These are phyloP conservation scores for Ellobius talpinus DNA, from an alignment of 2,113 vertebrate genomes.

Conservation along the genomic window DNA sequence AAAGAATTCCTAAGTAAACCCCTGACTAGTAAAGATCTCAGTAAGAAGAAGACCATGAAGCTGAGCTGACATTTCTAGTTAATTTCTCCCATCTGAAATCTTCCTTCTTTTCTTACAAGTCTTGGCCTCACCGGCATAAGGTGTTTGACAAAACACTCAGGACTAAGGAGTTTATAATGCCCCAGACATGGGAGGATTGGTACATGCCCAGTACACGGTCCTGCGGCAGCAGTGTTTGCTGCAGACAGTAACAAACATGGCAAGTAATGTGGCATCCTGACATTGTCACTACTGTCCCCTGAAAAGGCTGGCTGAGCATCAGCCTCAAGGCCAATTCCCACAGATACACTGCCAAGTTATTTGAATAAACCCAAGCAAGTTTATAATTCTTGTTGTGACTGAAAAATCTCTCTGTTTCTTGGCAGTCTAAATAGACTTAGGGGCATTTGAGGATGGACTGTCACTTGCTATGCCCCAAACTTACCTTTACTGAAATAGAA, in stretches of 20 bases:
- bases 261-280: constrained; percentile 76
- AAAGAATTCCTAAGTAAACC: neutral
- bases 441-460: neutral
- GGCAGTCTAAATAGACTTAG: neutral
- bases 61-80: constrained; percentile 18
- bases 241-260: constrained; percentile 80
- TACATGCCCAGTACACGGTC: constrained; percentile 45
- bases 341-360: constrained; percentile 73
- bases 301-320: constrained; percentile 77
- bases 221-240: constrained; percentile 80
- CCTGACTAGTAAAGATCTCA: neutral
- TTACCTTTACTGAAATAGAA: neutral
- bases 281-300: constrained; percentile 73
- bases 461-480: neutral
- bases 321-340: constrained; percentile 77
- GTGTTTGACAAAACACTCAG: constrained; percentile 73
- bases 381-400: constrained; percentile 65
- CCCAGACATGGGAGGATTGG: constrained; percentile 70
- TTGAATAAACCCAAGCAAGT: constrained; percentile 67
- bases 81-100: neutral
- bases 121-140: neutral
- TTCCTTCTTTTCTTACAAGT: constrained; percentile 35
- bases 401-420: constrained; percentile 13
- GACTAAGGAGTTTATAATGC: constrained; percentile 52
- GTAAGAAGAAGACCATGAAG: neutral